Evolutionary conservation across 2,888 invertebrate genomes (phyloP).

Genomic region (Thyatira batis): DNA sequence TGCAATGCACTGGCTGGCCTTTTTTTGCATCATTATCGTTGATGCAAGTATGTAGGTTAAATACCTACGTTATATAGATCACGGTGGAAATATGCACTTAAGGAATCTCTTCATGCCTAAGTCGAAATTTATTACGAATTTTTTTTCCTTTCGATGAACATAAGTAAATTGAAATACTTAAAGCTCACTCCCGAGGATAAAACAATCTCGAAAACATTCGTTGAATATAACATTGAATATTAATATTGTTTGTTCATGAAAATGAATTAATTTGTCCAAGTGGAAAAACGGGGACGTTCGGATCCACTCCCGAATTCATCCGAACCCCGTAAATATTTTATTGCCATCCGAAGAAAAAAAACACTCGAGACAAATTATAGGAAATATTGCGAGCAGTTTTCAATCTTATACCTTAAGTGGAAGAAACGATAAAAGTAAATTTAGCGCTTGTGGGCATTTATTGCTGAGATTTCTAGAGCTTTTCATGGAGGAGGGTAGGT

Average conservation of each 20-base stretch:
- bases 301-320: slow-evolving; percentile 69
- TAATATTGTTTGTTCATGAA: slow-evolving; percentile 65
- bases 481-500: slow-evolving; percentile 37
- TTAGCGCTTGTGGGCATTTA: slow-evolving; percentile 76
- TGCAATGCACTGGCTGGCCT: slow-evolving; percentile 48
- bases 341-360: slow-evolving; percentile 61
- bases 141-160: too few relatives aligned
- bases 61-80: background rate
- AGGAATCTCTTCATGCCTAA: too few relatives aligned
- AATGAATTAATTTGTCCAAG: slow-evolving; percentile 72
- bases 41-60: slow-evolving; percentile 11
- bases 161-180: too few relatives aligned
- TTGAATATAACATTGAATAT: slow-evolving; percentile 43
- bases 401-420: slow-evolving; percentile 81
- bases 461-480: slow-evolving; percentile 76
- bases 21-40: slow-evolving; percentile 43
- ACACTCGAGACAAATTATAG: slow-evolving; percentile 67
- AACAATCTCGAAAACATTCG: slow-evolving; percentile 13
- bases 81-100: too few relatives aligned
- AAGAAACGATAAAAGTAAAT: slow-evolving; percentile 79
- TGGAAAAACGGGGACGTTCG: slow-evolving; percentile 58
- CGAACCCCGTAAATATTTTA: slow-evolving; percentile 78
- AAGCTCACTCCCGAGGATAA: background rate
- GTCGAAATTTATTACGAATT: too few relatives aligned
- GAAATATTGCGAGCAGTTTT: slow-evolving; percentile 76